Evolutionary conservation across 2,113 vertebrate genomes (phyloP).

Genomic region (Pygoscelis antarcticus): DNA sequence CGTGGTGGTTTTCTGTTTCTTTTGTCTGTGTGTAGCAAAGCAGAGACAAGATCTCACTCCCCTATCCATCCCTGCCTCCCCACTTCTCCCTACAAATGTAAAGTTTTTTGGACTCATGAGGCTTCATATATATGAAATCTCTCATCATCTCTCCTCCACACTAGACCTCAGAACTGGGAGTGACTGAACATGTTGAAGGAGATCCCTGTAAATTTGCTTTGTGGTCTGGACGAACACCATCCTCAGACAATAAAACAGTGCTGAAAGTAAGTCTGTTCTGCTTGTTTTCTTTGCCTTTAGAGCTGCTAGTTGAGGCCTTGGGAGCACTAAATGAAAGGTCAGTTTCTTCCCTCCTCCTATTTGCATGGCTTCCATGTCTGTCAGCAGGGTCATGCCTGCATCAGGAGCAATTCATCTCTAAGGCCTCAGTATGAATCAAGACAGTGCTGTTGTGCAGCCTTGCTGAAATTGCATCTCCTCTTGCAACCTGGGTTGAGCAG

Average conservation of each 20-base stretch:
- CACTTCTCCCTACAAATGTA: not conserved
- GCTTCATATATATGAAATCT: not conserved
- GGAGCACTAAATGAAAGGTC: not conserved
- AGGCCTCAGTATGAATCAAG: not conserved
- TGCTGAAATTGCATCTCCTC: not conserved
- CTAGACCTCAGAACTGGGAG: constrained; percentile 96
- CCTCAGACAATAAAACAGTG: constrained; percentile 97
- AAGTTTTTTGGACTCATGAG: not conserved
- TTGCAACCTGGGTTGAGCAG: not conserved
- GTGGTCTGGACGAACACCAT: constrained; percentile 96
- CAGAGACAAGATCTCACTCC: not conserved
- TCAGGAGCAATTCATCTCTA: not conserved
- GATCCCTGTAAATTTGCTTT: constrained; percentile 98
- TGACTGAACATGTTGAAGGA: constrained; percentile 97
- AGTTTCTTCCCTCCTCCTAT: not conserved
- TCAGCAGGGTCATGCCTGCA: not conserved
- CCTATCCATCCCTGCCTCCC: not conserved
- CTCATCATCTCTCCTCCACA: constrained; percentile 57
- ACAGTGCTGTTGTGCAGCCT: not conserved
- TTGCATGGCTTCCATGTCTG: not conserved
- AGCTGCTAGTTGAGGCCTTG: not conserved
- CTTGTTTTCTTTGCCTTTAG: not conserved
- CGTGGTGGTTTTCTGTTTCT: not conserved
- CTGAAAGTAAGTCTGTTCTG: constrained; percentile 83
- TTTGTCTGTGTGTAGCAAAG: not conserved